Evolutionary conservation across 1,140 invertebrate species (phyloP).

Genomic region (Lordiphosa stackelbergi): DNA sequence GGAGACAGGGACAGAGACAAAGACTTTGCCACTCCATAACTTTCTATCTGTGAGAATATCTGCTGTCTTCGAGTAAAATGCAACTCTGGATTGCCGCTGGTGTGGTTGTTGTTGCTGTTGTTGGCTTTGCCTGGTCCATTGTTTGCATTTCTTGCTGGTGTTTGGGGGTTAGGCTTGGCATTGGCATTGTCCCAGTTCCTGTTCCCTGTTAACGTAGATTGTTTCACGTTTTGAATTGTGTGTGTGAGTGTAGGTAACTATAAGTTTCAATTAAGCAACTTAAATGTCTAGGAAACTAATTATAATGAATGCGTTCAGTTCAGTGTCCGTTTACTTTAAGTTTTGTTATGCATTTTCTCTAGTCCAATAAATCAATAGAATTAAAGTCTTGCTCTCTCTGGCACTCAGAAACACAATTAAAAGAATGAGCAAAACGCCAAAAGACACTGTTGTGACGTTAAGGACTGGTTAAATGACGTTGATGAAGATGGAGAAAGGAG

Average conservation of each 20-base stretch:
- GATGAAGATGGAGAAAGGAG: conserved; percentile 20
- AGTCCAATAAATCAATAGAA: conserved; percentile 70
- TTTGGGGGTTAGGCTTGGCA: conserved; percentile 26
- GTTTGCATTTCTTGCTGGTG: conserved; percentile 39
- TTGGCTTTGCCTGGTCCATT: conserved; percentile 37
- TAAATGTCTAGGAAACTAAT: conserved; percentile 60
- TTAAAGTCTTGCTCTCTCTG: conserved; percentile 61
- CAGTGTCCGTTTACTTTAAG: conserved; percentile 30
- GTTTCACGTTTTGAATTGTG: conserved; percentile 58
- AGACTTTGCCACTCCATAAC: conserved; percentile 58
- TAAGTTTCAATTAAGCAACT: conserved; percentile 74
- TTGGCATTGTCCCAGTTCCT: conserved; percentile 24
- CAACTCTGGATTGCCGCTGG: conserved; percentile 29
- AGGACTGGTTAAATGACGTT: neutral
- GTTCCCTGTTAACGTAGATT: conserved; percentile 55
- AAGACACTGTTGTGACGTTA: conserved; percentile 16
- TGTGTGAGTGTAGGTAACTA: conserved; percentile 29
- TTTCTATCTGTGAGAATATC: conserved; percentile 50
- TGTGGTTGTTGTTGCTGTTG: conserved; percentile 16
- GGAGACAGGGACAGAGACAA: conserved; percentile 9
- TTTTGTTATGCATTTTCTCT: neutral
- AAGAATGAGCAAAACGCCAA: conserved; percentile 28
- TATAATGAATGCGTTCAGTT: conserved; percentile 51
- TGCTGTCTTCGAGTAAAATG: conserved; percentile 32
- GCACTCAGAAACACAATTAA: conserved; percentile 51